Evolutionary conservation across 2,113 vertebrate genomes (phyloP).

Genomic region (Phoenicopterus ruber): DNA sequence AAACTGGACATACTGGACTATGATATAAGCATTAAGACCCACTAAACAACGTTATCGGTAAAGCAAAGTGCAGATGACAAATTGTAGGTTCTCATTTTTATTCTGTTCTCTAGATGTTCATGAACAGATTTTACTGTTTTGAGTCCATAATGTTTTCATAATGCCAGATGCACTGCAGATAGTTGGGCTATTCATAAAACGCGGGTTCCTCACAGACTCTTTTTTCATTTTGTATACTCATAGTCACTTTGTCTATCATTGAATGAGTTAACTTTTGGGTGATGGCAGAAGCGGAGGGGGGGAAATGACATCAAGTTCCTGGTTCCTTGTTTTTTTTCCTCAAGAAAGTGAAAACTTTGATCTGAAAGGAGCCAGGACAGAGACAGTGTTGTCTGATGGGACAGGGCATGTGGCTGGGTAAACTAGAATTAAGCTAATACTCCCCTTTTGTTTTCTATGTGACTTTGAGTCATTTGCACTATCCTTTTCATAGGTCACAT

Average conservation of each 20-base stretch:
- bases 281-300: not conserved
- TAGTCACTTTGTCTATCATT: not conserved
- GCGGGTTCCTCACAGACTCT: not conserved
- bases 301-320: not conserved
- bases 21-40: not conserved
- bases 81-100: not conserved
- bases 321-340: not conserved
- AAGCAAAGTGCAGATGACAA: not conserved
- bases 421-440: not conserved
- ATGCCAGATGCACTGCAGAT: not conserved
- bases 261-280: not conserved
- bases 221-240: not conserved
- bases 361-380: not conserved
- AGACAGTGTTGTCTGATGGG: not conserved
- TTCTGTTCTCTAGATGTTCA: not conserved
- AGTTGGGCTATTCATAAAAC: not conserved
- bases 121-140: not conserved
- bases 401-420: not conserved
- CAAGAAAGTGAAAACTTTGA: not conserved
- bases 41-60: accelerated
- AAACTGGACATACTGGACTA: not conserved
- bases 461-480: not conserved
- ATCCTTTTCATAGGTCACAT: not conserved
- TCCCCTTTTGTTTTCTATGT: not conserved
- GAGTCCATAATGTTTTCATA: not conserved